Evolutionary conservation across 1,140 invertebrate genomes (phyloP), one percentile per base, ranked within the genome.

Genomic region (Drosophila tsacasi): DNA sequence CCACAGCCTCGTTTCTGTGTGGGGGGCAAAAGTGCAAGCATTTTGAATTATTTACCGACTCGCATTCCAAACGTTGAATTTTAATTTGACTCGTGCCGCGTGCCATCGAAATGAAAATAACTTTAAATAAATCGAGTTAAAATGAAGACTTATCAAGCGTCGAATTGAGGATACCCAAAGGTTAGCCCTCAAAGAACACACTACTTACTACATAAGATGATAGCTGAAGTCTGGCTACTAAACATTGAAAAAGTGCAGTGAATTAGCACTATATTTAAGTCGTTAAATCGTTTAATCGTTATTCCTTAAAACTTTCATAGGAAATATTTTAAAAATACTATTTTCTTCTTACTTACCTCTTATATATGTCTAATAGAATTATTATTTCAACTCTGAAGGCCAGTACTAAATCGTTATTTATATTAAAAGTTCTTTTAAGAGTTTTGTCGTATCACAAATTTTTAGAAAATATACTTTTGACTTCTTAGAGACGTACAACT

Each of bases 31-130:
- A 44, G 73, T 66, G 23, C 17, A 65, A 27, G 35, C 37, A 46
- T 50, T 72, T 76, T 44, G 30, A 67, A 76, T 76, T 76, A 76
- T 67, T 67, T 76, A 67, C 55, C 54, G 32, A 27, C 23, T 42
- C 39, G 63, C 35, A 67, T 76, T 73, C 68, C 68, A 42, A 73
- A 46, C 60, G 63, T 60, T 59, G 73, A 76, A 76, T 76, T 76
- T 76, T 76, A 76, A 76, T 76, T 76, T 58, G 49, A 76, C 54
- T 62, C 73, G 67, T 60, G 73, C 55, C 47, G 58, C 50, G n/a
- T 49, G 47, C 74, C 66, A 40, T 67, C n/a, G 37, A 66, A 54
- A 66, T 59, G 40, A 76, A 76, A 67, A 76, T 52, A 66, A 52
- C 47, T 69, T 73, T 42, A 35, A 73, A 68, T 69, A 52, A 72